phyloP scores from a whole-genome alignment of 2,888 invertebrate genomes.

The Lepidochrysops patricia region DNA sequence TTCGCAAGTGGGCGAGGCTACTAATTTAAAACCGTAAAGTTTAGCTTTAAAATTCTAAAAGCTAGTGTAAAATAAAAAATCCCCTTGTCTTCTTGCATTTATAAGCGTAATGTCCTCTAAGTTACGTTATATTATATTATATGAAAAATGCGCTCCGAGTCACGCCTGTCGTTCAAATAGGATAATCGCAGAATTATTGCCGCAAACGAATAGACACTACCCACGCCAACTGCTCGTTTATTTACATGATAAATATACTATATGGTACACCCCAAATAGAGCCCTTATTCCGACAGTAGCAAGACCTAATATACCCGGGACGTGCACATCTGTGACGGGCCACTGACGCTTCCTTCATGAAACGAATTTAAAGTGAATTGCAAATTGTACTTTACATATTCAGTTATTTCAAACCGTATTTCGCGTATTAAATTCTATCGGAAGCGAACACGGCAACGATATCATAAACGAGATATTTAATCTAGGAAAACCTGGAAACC shows the following conservation, averaged over 20 bases:
- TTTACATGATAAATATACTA: conserved; percentile 34
- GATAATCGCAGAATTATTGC: conserved; percentile 66
- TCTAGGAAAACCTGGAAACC: too few relatives aligned
- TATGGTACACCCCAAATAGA: conserved; percentile 7
- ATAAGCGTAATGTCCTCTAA: conserved; percentile 17
- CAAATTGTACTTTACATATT: conserved; percentile 18
- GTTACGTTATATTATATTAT: conserved; percentile 32
- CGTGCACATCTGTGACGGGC: conserved; percentile 10
- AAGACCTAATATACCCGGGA: conserved; percentile 1
- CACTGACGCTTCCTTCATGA: conserved; percentile 18
- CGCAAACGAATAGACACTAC: conserved; percentile 59
- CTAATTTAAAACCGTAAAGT: too few relatives aligned
- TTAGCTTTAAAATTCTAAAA: too few relatives aligned
- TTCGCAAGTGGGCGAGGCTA: too few relatives aligned
- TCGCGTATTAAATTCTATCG: conserved; percentile 10
- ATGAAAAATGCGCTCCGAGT: conserved; percentile 50
- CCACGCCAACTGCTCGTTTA: conserved; percentile 70
- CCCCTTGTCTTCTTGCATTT: neutral
- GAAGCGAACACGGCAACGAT: neutral
- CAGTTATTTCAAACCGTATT: conserved; percentile 13
- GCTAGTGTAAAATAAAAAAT: neutral
- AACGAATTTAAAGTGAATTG: conserved; percentile 22
- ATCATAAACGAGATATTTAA: too few relatives aligned
- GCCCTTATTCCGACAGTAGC: conserved; percentile 7
- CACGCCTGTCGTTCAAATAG: conserved; percentile 62